phyloP scores from a whole-genome alignment of 2,888 invertebrate species.

The Acleris laterana region DNA sequence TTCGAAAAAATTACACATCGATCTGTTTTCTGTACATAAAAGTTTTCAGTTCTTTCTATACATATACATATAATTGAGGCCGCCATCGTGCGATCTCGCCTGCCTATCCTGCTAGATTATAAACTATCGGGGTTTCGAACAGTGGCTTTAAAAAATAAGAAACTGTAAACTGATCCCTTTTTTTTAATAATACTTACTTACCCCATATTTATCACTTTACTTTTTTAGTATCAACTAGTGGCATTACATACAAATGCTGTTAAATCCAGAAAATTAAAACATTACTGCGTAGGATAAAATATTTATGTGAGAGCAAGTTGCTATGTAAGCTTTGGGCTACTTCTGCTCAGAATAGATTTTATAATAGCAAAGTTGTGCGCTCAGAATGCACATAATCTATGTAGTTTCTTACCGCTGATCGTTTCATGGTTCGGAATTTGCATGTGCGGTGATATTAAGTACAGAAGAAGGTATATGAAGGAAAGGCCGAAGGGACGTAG shows the following conservation, averaged over 20 bases:
- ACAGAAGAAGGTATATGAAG: conserved; percentile 90
- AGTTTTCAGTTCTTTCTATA: too few species aligned
- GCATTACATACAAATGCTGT: background rate
- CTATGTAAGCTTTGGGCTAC: conserved; percentile 7
- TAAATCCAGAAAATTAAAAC: conserved; percentile 7
- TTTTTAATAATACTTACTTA: too few species aligned
- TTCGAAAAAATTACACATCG: too few species aligned
- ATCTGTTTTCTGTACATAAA: too few species aligned
- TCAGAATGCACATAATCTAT: conserved; percentile 15
- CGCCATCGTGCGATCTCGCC: too few species aligned
- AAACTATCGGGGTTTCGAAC: too few species aligned
- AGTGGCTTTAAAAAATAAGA: too few species aligned
- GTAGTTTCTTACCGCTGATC: conserved; percentile 83
- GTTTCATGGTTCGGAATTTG: conserved; percentile 88
- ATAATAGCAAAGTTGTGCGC: conserved; percentile 5
- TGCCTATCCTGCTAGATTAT: too few species aligned
- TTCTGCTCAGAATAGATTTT: conserved; percentile 21
- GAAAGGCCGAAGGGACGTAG: conserved; percentile 93
- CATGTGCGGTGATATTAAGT: conserved; percentile 90
- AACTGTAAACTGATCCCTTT: too few species aligned
- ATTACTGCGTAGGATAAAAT: conserved; percentile 1
- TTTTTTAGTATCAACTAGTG: too few species aligned
- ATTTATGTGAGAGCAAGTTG: conserved; percentile 4
- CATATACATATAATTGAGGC: too few species aligned
- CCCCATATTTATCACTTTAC: too few species aligned